A percentile compares a stretch with the other conserved stretches of the same genome.
phyloP scores from a whole-genome alignment of 2,888 invertebrate species.

The Megamerina dolium region DNA sequence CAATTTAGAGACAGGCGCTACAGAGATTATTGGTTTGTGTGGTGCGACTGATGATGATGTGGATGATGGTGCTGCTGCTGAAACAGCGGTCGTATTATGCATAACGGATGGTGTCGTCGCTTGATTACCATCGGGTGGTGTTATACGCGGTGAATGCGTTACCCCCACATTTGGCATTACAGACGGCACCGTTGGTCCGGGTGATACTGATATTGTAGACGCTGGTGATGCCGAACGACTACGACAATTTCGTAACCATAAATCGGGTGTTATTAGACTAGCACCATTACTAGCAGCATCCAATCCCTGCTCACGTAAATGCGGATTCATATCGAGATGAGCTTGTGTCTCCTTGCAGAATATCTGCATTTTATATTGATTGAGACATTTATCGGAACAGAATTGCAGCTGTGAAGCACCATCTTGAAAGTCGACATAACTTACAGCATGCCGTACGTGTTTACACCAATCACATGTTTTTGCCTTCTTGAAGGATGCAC shows the following conservation, averaged over 20 bases:
- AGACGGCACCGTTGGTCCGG: conserved; percentile 38
- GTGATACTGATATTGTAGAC: conserved; percentile 55
- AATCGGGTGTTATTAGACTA: conserved; percentile 76
- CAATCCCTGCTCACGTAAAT: conserved; percentile 53
- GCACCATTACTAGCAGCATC: conserved; percentile 39
- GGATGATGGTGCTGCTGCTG: background rate
- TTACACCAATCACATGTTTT: conserved; percentile 93
- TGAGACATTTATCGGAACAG: conserved; percentile 86
- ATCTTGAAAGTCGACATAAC: conserved; percentile 87
- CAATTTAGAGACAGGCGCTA: conserved; percentile 62
- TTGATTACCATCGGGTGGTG: conserved; percentile 1
- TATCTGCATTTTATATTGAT: conserved; percentile 95
- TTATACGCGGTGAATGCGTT: conserved; percentile 1
- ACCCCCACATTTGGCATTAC: background rate
- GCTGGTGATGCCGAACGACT: conserved; percentile 59
- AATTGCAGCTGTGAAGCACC: conserved; percentile 88
- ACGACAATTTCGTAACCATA: conserved; percentile 81
- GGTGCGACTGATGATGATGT: conserved; percentile 24
- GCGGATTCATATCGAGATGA: conserved; percentile 79
- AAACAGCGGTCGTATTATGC: conserved; percentile 1
- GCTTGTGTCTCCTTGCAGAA: conserved; percentile 92
- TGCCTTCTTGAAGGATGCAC: conserved; percentile 84
- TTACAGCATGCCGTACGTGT: conserved; percentile 82
- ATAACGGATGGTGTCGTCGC: conserved; percentile 2
- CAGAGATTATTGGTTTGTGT: conserved; percentile 59